These are phyloP conservation scores for Antheraea assamensis DNA, from an alignment of 2,888 invertebrate species.

Conservation along the genomic window DNA sequence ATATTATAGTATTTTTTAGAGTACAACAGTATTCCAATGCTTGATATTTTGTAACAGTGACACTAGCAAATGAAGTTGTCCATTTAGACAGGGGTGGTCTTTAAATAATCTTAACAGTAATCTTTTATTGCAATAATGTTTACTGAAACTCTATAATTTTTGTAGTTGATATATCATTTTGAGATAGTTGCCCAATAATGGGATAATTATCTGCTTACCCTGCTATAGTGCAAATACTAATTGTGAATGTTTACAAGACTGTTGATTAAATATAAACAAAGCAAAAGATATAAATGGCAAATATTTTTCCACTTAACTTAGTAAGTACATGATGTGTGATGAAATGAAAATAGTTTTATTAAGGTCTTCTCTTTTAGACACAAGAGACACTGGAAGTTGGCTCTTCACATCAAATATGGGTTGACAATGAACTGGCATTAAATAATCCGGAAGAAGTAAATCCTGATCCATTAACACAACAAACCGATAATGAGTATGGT, in stretches of 20 bases:
- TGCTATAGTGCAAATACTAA: too few relatives aligned
- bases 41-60: too few relatives aligned
- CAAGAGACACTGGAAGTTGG: background rate
- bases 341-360: background rate
- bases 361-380: background rate
- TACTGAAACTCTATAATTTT: too few relatives aligned
- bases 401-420: conserved; percentile 1
- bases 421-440: background rate
- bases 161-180: too few relatives aligned
- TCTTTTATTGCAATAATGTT: too few relatives aligned
- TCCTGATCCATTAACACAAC: background rate
- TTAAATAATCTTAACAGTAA: too few relatives aligned
- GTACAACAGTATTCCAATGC: too few relatives aligned
- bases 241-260: background rate
- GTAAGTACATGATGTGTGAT: background rate
- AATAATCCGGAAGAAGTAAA: background rate
- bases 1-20: too few relatives aligned
- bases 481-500: background rate
- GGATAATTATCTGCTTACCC: too few relatives aligned
- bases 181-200: too few relatives aligned
- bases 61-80: too few relatives aligned
- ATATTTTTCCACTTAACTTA: background rate
- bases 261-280: background rate
- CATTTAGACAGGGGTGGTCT: background rate
- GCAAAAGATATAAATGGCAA: too few relatives aligned